Conservation (phyloP, 2,888 invertebrate species). For the Diachrysia chrysitis region DNA sequence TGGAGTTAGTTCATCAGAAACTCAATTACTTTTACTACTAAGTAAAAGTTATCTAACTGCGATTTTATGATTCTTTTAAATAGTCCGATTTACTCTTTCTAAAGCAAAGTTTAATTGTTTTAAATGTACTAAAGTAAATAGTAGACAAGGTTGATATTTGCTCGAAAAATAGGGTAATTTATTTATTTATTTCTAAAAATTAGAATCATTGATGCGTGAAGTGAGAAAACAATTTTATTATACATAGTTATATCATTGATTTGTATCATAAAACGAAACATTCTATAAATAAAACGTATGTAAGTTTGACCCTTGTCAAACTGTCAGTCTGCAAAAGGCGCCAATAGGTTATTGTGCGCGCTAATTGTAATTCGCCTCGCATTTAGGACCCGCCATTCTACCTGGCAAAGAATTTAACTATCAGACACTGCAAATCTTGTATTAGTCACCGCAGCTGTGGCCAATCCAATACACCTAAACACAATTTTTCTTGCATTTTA, state of each 20-base stretch:
- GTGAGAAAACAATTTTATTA: no score
- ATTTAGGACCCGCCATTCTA: slow-evolving; percentile 30
- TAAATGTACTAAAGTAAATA: neutral
- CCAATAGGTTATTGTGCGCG: slow-evolving; percentile 37
- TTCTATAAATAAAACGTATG: slow-evolving; percentile 24
- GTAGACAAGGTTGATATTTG: no score
- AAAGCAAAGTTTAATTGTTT: neutral
- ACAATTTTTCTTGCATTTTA: slow-evolving; percentile 5
- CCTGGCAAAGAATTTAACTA: slow-evolving; percentile 40
- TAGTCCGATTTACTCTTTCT: no score
- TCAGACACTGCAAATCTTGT: slow-evolving; percentile 20
- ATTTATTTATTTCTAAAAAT: no score
- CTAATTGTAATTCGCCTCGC: slow-evolving; percentile 45
- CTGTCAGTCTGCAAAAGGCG: slow-evolving; percentile 43
- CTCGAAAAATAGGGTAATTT: no score
- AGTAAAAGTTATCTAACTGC: neutral
- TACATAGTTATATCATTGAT: neutral
- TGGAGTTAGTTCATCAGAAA: neutral
- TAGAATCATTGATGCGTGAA: no score
- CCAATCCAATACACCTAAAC: slow-evolving; percentile 28
- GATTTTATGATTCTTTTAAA: neutral
- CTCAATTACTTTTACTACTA: neutral
- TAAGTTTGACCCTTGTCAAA: slow-evolving; percentile 47
- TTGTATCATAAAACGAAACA: neutral
- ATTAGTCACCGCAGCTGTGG: slow-evolving; percentile 23